A percentile compares a stretch with the other conserved stretches of the same genome.
Conservation (phyloP, 2,113 vertebrate genomes). For the Pituophis catenifer region DNA sequence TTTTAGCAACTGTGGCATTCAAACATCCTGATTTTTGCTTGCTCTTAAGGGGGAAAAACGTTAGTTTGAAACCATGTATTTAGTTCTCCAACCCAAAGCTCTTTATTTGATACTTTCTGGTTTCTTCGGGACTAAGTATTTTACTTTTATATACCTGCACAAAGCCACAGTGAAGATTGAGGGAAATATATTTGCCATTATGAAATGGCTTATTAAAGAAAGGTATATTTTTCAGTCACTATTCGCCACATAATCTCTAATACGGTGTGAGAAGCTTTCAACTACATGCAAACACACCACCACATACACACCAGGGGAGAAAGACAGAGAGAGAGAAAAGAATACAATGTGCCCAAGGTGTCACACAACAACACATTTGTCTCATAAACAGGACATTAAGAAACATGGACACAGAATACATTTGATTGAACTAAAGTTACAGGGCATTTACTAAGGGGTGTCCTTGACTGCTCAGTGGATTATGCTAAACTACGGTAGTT, state of each 20-base stretch:
- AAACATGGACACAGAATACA: conserved; percentile 37
- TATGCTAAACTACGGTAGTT: conserved; percentile 52
- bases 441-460: conserved; percentile 46
- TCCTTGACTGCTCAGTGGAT: conserved; percentile 48
- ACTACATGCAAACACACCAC: neutral
- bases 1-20: conserved; percentile 73
- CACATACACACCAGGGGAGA: neutral
- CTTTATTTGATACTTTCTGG: conserved; percentile 58
- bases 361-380: conserved; percentile 36
- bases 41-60: conserved; percentile 52
- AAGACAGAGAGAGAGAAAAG: neutral
- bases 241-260: conserved; percentile 50
- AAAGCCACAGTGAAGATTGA: conserved; percentile 57
- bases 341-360: conserved; percentile 49
- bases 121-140: conserved; percentile 49
- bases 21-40: conserved; percentile 66
- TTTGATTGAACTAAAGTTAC: conserved; percentile 53
- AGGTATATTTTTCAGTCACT: conserved; percentile 47
- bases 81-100: conserved; percentile 54
- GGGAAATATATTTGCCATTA: conserved; percentile 59
- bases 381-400: conserved; percentile 31
- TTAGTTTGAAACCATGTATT: conserved; percentile 63
- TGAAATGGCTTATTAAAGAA: conserved; percentile 51
- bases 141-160: conserved; percentile 50
- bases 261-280: conserved; percentile 6